These are phyloP conservation scores for Cyphomyrus discorhynchus DNA, from an alignment of 2,113 vertebrate species.

Conservation along the genomic window DNA sequence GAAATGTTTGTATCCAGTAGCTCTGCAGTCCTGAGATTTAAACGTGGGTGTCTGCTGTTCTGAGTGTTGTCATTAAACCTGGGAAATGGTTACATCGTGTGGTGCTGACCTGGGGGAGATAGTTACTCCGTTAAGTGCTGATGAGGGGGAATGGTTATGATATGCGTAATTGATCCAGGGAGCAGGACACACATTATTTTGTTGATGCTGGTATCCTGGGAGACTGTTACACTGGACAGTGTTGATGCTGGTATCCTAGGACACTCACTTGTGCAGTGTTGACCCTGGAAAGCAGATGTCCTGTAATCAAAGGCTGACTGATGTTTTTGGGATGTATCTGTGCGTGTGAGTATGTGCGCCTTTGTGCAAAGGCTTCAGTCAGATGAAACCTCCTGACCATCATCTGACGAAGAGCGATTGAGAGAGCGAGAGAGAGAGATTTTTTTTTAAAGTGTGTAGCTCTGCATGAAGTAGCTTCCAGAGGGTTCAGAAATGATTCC, in stretches of 20 bases:
- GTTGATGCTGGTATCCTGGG: not conserved
- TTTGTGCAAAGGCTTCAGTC: constrained; percentile 27
- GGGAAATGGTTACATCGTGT: not conserved
- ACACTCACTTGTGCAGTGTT: not conserved
- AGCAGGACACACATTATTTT: not conserved
- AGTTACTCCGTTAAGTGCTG: not conserved
- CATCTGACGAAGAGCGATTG: constrained; percentile 52
- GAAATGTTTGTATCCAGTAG: not conserved
- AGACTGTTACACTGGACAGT: not conserved
- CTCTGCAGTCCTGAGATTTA: not conserved
- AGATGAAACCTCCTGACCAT: constrained; percentile 55
- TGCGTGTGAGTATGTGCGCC: not conserved
- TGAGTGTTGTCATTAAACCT: not conserved
- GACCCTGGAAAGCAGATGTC: not conserved
- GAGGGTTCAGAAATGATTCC: constrained; percentile 56
- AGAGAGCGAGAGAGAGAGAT: constrained; percentile 5
- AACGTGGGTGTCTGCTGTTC: no score
- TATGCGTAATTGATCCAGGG: not conserved
- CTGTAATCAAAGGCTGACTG: not conserved
- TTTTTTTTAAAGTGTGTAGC: constrained; percentile 36
- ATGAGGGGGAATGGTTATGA: not conserved
- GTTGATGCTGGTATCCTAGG: not conserved
- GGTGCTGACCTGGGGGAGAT: not conserved
- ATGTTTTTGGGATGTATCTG: not conserved
- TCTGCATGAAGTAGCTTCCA: constrained; percentile 46